phyloP scores from a whole-genome alignment of 2,113 vertebrate genomes.

The Bucco capensis region DNA sequence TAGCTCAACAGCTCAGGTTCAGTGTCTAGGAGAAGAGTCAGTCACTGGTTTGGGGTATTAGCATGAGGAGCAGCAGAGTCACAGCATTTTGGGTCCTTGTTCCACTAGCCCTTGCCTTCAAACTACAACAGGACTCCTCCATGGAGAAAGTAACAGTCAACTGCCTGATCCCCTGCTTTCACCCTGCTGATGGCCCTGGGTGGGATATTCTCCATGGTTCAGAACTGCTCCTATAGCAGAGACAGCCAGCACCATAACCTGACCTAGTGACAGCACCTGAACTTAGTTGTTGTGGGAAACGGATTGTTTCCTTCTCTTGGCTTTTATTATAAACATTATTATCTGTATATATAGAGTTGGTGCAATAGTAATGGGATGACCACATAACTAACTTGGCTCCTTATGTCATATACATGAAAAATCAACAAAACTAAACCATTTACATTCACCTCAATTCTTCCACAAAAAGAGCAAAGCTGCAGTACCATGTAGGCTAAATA shows the following conservation, averaged over 20 bases:
- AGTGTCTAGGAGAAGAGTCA: no score
- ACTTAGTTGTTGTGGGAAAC: not conserved
- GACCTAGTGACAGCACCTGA: not conserved
- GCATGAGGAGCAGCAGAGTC: no score
- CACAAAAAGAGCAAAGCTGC: not conserved
- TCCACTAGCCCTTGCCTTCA: not conserved
- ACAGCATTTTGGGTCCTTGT: not conserved
- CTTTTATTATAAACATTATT: not conserved
- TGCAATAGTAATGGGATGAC: not conserved
- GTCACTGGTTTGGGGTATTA: no score
- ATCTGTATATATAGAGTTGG: no score
- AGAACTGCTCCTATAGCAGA: no score
- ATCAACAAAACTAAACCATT: not conserved
- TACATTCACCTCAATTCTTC: not conserved
- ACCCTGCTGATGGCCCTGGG: rapidly evolving
- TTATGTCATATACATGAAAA: not conserved
- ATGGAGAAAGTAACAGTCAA: not conserved
- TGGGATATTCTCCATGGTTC: no score
- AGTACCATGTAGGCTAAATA: not conserved
- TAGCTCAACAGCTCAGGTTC: not conserved
- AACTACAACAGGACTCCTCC: not conserved
- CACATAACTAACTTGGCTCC: not conserved
- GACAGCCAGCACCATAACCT: rapidly evolving
- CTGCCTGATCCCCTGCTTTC: not conserved
- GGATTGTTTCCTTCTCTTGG: not conserved